Base-by-base conservation (phyloP, 2,797 vertebrate species). In the Melanitta fusca region DNA sequence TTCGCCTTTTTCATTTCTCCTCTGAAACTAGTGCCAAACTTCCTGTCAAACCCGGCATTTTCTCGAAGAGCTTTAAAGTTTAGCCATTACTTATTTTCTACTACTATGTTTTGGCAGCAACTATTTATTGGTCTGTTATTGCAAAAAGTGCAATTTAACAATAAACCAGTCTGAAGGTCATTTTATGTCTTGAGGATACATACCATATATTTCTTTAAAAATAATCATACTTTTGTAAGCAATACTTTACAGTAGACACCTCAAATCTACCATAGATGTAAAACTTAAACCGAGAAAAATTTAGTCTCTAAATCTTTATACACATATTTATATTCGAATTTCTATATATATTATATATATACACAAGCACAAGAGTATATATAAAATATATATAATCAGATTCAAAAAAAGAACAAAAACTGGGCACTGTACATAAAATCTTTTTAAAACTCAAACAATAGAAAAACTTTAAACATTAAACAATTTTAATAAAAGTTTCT, bases 391-490 rank as follows among this genome's bases (percentile, higher is more conserved):
- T 98, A 98, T 98, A 98, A 98, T 97, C 98, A 98, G 97, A 97
- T 98, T 97, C 97, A 95, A 98, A 98, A 98, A 98, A 97, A 97
- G 97, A 98, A 98, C 97, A 98, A 98, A 98, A 98, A 97, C 96
- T 97, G 98, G 97, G 98, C 97, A 98, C 98, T 98, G 97, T 98
- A 98, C 98, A 98, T 98, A 97, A 98, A 98, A 97, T 98, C 94
- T 98, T 98, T 98, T 98, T 98, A 98, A 98, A 98, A 98, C 98
- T 98, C 98, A 98, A 98, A 98, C 98, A 98, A 98, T 98, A 98
- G 98, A 98, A 98, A 98, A 98, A 97, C 97, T 99, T 99, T 99
- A 99, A 99, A 99, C 99, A 99, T 99, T 99, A 99, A 99, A 98
- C 98, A 98, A 98, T 99, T 98, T 99, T 98, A 98, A 99, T 98